Evolutionary conservation across 2,888 invertebrate genomes (phyloP), one percentile per base, ranked within the genome.

Genomic region (Saturnia pavonia): DNA sequence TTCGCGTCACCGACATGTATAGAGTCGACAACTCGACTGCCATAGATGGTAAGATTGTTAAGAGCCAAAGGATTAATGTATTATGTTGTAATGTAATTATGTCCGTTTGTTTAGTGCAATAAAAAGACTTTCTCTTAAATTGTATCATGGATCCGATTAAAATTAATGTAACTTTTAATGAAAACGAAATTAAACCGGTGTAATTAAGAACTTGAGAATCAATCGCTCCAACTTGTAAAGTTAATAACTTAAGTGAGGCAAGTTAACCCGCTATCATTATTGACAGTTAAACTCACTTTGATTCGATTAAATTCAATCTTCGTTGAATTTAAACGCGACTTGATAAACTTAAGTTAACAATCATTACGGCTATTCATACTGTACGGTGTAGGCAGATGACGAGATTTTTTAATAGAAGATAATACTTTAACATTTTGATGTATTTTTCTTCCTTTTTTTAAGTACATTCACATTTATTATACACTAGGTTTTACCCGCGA

Each of bases 241-340:
- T 60, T 60, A 60, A 60, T 60, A 60, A 60, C 74, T 69, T 71
- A 71, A 71, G 83, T 86, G 83, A 85, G 85, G 80, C 78, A 77
- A 89, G 83, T 91, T 91, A 89, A 86, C 85, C 88, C 82, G 85
- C 79, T 85, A 84, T 88, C 88, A 86, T 82, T 88, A 91, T 91
- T 87, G 88, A 86, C 89, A 91, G 90, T 91, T 89, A 88, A 88
- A 86, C 87, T 85, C 72, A 73, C 77, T 75, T 77, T 85, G 83
- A 91, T 89, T 90, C 83, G 84, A 91, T 92, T 92, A 88, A 81
- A 81, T 73, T 74, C 82, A 91, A 91, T 91, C 90, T 89, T 89
- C 71, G 67, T 73, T 73, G 78, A 73, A 85, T 80, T 85, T 83
- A 73, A 80, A 73, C 78, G 71, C 76, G 76, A 75, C 72, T 68